Conservation (phyloP, 2,888 invertebrate species). For the Coleophora flavipennella region DNA sequence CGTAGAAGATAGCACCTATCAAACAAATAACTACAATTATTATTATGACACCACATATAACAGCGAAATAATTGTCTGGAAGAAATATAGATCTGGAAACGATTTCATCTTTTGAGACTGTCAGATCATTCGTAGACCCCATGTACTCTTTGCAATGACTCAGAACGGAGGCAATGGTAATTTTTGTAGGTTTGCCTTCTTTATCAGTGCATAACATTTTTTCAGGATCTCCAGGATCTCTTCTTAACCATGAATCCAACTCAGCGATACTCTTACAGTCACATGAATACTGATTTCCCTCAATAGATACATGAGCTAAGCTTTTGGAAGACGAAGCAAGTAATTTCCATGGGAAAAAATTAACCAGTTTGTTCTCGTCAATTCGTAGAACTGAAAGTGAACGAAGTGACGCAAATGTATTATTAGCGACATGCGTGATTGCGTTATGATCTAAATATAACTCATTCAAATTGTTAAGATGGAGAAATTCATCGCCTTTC, state of each 20-base stretch:
- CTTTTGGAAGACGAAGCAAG: slow-evolving; percentile 75
- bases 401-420: slow-evolving; percentile 83
- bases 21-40: slow-evolving; percentile 79
- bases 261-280: slow-evolving; percentile 82
- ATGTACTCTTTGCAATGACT: slow-evolving; percentile 77
- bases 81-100: slow-evolving; percentile 75
- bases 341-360: slow-evolving; percentile 82
- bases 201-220: slow-evolving; percentile 79
- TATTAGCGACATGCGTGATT: slow-evolving; percentile 81
- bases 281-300: slow-evolving; percentile 88
- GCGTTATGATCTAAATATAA: slow-evolving; percentile 86
- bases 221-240: slow-evolving; percentile 77
- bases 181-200: slow-evolving; percentile 63
- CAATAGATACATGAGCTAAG: slow-evolving; percentile 78
- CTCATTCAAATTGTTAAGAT: slow-evolving; percentile 81
- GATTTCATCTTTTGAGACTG: slow-evolving; percentile 61
- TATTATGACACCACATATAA: slow-evolving; percentile 80
- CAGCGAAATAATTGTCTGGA: slow-evolving; percentile 81
- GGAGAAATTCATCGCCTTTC: slow-evolving; percentile 85
- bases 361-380: slow-evolving; percentile 83
- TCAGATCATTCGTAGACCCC: slow-evolving; percentile 61
- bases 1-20: slow-evolving; percentile 79
- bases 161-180: slow-evolving; percentile 67
- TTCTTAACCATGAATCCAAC: slow-evolving; percentile 78
- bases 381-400: slow-evolving; percentile 80